Evolutionary conservation across 2,888 invertebrate genomes (phyloP).

Genomic region (Bembecia ichneumoniformis): DNA sequence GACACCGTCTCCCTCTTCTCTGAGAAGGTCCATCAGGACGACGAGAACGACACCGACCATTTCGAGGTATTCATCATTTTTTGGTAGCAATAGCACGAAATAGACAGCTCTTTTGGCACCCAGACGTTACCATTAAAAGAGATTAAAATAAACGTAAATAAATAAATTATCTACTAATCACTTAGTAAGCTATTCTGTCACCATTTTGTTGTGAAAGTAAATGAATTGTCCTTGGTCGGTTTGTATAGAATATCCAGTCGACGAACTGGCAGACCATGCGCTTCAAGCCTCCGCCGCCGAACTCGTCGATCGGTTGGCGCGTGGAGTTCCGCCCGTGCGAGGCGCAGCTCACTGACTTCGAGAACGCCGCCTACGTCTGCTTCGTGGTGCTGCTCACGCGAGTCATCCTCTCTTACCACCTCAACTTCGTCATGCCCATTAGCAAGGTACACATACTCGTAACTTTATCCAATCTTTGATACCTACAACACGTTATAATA

Average conservation of each 20-base stretch:
- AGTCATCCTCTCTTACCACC: constrained; percentile 95
- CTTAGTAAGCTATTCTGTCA: too few relatives aligned
- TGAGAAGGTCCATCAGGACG: constrained; percentile 95
- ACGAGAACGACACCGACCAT: constrained; percentile 94
- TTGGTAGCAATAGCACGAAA: too few relatives aligned
- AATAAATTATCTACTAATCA: too few relatives aligned
- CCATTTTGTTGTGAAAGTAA: not conserved
- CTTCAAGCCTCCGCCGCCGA: constrained; percentile 97
- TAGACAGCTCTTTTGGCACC: too few relatives aligned
- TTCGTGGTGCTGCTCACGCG: constrained; percentile 97
- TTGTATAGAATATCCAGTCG: constrained; percentile 92
- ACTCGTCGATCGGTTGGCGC: constrained; percentile 97
- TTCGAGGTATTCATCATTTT: constrained; percentile 83
- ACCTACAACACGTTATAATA: too few relatives aligned
- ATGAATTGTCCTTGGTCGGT: not conserved
- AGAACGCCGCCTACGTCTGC: constrained; percentile 98
- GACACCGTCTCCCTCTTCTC: constrained; percentile 96
- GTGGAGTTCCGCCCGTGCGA: constrained; percentile 99
- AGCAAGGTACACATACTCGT: constrained; percentile 82
- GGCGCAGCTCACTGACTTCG: constrained; percentile 98
- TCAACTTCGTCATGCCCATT: constrained; percentile 97
- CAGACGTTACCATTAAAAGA: too few relatives aligned
- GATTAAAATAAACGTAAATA: too few relatives aligned
- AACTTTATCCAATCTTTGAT: too few relatives aligned
- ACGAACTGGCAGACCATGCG: constrained; percentile 99